A percentile compares a stretch with the other conserved stretches of the same genome.
phyloP scores from a whole-genome alignment of 35 echinoderm and acorn worm genomes.

The Ophioderma brevispina region DNA sequence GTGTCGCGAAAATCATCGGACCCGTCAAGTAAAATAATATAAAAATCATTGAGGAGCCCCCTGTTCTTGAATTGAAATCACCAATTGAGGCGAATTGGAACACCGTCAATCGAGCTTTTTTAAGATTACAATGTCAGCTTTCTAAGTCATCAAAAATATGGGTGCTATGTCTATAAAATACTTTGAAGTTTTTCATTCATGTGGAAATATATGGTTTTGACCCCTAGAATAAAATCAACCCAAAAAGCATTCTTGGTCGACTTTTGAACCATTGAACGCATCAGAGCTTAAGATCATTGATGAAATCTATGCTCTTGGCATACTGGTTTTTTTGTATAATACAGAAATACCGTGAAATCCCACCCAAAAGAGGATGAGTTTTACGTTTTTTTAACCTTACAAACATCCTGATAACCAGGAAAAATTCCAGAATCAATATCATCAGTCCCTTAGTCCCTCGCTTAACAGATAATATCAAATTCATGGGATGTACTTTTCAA shows the following conservation, averaged over 20 bases:
- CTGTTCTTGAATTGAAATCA: constrained; percentile 22
- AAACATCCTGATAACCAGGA: constrained; percentile 3
- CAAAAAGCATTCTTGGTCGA: not conserved
- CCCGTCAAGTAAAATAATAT: not conserved
- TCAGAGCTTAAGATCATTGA: not conserved
- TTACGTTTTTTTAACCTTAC: not conserved
- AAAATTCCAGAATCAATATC: not conserved
- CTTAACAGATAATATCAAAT: constrained; percentile 35
- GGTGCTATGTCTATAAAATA: not conserved
- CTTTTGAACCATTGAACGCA: constrained; percentile 30
- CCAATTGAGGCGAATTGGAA: not conserved
- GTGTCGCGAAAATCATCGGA: not conserved
- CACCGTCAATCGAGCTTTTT: not conserved
- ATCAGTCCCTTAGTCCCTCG: constrained; percentile 47
- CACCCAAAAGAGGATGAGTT: not conserved
- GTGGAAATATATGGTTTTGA: constrained; percentile 1
- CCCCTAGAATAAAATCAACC: not conserved
- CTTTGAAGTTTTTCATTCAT: constrained; percentile 29
- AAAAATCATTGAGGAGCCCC: constrained; percentile 18
- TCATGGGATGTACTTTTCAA: not conserved
- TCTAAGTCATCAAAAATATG: constrained; percentile 10
- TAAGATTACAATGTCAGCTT: constrained; percentile 14
- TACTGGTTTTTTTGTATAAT: not conserved
- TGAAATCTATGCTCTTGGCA: not conserved
- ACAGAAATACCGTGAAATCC: constrained; percentile 33